Conservation (phyloP, 2,797 vertebrate species). For the Eupleurogrammus muticus region DNA sequence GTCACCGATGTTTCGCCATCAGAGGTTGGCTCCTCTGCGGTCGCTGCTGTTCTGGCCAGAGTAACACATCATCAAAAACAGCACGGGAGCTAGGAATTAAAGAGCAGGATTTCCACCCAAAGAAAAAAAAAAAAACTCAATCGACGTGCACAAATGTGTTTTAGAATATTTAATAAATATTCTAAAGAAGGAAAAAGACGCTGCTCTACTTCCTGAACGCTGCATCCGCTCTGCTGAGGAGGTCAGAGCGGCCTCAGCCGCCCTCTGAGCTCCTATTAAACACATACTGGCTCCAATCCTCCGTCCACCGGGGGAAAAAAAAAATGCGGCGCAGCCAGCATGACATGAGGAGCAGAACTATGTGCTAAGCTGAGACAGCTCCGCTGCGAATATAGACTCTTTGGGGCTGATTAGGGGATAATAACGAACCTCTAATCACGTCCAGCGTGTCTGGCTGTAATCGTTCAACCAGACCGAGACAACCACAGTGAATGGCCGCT, state of each 20-base stretch:
- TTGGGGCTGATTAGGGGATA: constrained; percentile 24
- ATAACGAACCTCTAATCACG: constrained; percentile 32
- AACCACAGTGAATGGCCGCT: constrained; percentile 23
- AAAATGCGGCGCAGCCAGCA: constrained; percentile 14
- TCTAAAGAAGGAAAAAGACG: constrained; percentile 32
- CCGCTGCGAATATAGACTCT: constrained; percentile 34
- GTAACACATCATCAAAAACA: too few species aligned
- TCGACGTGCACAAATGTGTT: too few species aligned
- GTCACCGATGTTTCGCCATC: too few species aligned
- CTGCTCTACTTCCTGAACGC: constrained; percentile 40
- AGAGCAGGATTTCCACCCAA: too few species aligned
- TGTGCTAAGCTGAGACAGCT: constrained; percentile 26
- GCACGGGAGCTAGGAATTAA: too few species aligned
- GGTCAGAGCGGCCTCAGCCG: constrained; percentile 44
- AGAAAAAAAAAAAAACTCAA: too few species aligned
- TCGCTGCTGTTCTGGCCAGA: too few species aligned
- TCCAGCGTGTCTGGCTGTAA: constrained; percentile 40
- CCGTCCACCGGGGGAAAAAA: constrained; percentile 10
- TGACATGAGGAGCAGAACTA: constrained; percentile 23
- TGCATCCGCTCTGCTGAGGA: constrained; percentile 44
- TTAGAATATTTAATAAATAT: too few species aligned
- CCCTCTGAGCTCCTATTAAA: constrained; percentile 44
- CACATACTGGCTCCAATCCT: constrained; percentile 26
- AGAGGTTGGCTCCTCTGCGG: too few species aligned
- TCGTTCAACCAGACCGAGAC: constrained; percentile 35